Evolutionary conservation across 2,113 vertebrate genomes (phyloP).

Genomic region (Gymnorhina tibicen): DNA sequence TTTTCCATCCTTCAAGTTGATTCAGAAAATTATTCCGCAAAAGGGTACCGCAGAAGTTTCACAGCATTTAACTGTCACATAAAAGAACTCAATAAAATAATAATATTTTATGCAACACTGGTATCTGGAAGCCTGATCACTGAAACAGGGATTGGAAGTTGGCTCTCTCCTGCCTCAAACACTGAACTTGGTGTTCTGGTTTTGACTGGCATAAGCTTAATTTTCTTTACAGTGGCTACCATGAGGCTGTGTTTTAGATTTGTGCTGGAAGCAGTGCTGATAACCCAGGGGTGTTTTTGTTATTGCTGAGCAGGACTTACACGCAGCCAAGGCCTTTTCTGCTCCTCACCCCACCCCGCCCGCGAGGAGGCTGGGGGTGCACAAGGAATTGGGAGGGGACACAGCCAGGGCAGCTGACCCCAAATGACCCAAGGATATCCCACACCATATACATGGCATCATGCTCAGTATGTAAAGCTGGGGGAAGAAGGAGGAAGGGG

Average conservation of each 20-base stretch:
- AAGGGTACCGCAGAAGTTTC: background rate
- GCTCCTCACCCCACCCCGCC: background rate
- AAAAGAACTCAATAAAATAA: background rate
- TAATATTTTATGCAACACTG: background rate
- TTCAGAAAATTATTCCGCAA: background rate
- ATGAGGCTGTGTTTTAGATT: background rate
- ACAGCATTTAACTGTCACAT: background rate
- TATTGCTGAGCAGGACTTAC: background rate
- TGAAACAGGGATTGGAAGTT: background rate
- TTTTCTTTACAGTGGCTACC: background rate
- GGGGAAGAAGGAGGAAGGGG: background rate
- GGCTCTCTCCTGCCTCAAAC: background rate
- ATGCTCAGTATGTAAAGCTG: background rate
- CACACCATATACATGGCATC: background rate
- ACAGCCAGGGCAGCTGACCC: background rate
- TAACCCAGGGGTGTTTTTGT: background rate
- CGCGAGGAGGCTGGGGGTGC: background rate
- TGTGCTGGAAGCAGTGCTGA: background rate
- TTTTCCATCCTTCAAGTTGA: background rate
- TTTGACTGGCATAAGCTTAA: background rate
- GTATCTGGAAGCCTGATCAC: background rate
- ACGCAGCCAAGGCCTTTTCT: background rate
- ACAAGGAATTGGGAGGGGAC: background rate
- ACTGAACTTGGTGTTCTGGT: background rate
- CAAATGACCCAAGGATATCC: background rate